Evolutionary conservation across 2,888 invertebrate genomes (phyloP).

Genomic region (Sesia bembeciformis): DNA sequence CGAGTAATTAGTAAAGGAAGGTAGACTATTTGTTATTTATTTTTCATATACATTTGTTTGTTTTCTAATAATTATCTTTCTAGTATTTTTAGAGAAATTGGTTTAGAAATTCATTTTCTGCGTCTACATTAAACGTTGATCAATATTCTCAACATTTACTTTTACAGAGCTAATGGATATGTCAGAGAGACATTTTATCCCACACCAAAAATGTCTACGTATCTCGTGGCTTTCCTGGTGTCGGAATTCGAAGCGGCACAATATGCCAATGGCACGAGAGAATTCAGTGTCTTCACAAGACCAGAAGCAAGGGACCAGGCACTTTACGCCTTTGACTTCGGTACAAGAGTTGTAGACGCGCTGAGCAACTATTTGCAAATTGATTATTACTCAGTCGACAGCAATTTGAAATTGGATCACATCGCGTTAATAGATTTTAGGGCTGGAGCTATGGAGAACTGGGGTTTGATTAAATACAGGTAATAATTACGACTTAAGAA

Average conservation of each 20-base stretch:
- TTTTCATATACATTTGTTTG: too few relatives aligned
- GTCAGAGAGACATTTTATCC: conserved; percentile 75
- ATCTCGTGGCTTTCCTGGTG: conserved; percentile 87
- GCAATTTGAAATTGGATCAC: conserved; percentile 84
- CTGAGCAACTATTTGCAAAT: conserved; percentile 75
- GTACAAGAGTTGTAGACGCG: conserved; percentile 59
- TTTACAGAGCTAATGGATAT: conserved; percentile 71
- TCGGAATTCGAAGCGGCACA: conserved; percentile 77
- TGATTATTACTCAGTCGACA: conserved; percentile 65
- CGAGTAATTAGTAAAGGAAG: too few relatives aligned
- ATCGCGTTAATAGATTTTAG: conserved; percentile 90
- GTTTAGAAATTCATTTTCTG: too few relatives aligned
- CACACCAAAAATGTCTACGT: conserved; percentile 84
- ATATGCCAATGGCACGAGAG: conserved; percentile 28
- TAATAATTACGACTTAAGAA: conserved; percentile 21
- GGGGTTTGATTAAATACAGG: conserved; percentile 90
- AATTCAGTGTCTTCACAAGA: conserved; percentile 79
- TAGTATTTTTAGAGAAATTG: too few relatives aligned
- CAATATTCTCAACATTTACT: neutral
- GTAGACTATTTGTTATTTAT: too few relatives aligned
- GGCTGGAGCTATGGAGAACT: conserved; percentile 93
- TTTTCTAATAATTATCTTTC: too few relatives aligned
- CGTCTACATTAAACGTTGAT: too few relatives aligned
- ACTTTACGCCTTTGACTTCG: conserved; percentile 78
- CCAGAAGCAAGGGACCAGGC: conserved; percentile 79